A percentile compares a stretch with the other conserved stretches of the same genome.
Evolutionary conservation across 2,797 vertebrate species (phyloP).

Genomic region (Bovichtus variegatus): DNA sequence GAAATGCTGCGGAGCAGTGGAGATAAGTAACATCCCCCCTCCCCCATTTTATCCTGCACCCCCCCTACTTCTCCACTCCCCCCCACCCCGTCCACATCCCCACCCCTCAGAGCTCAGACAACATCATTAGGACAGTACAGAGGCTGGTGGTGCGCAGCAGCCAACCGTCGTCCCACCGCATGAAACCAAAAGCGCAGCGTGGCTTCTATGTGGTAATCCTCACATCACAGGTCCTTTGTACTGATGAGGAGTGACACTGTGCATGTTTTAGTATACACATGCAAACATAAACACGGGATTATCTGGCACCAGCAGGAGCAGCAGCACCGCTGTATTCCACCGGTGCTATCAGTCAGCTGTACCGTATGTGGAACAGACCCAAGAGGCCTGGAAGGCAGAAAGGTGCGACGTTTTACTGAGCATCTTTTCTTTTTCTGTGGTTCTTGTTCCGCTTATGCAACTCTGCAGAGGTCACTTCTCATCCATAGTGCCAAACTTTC

Average conservation of each 20-base stretch:
- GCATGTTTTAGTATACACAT: slow-evolving; percentile 60
- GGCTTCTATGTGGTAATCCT: slow-evolving; percentile 72
- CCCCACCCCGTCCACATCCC: slow-evolving; percentile 35
- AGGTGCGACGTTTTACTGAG: neutral
- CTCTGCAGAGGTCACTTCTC: slow-evolving; percentile 18
- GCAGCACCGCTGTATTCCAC: slow-evolving; percentile 9
- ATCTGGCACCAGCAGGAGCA: slow-evolving; percentile 48
- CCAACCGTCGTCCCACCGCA: slow-evolving; percentile 54
- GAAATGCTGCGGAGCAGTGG: slow-evolving; percentile 86
- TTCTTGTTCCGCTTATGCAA: slow-evolving; percentile 30
- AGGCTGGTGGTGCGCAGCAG: slow-evolving; percentile 59
- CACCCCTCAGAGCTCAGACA: slow-evolving; percentile 73
- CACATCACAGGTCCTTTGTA: slow-evolving; percentile 72
- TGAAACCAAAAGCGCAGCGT: slow-evolving; percentile 60
- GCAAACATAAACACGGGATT: slow-evolving; percentile 72
- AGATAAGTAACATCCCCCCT: slow-evolving; percentile 81
- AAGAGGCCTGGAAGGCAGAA: neutral
- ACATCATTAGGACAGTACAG: slow-evolving; percentile 79
- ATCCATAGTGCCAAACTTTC: neutral
- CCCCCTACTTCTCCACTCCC: neutral
- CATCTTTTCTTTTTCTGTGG: neutral
- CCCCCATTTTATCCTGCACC: slow-evolving; percentile 21
- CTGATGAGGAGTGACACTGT: slow-evolving; percentile 71
- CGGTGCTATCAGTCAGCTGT: slow-evolving; percentile 38
- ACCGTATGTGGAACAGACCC: slow-evolving; percentile 11